Percentiles rank a stretch among this genome's conserved stretches.
Evolutionary conservation across 1,140 invertebrate species (phyloP).

Genomic region (Wiebesia pumilae): DNA sequence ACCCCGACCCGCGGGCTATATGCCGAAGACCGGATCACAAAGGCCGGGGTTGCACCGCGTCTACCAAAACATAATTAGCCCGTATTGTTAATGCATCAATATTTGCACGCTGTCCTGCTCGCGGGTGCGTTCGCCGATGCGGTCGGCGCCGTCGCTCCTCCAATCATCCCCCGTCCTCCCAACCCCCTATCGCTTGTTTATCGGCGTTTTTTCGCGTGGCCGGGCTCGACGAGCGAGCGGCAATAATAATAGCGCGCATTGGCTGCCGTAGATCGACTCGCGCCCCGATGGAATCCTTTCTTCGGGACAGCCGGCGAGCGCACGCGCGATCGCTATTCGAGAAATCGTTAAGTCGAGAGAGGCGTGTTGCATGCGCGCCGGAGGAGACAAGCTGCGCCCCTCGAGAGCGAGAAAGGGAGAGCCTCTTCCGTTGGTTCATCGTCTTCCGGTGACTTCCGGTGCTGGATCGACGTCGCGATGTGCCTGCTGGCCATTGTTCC

Average conservation of each 20-base stretch:
- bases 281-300: background rate
- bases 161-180: background rate
- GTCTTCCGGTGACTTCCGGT: slow-evolving; percentile 75
- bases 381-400: slow-evolving; percentile 48
- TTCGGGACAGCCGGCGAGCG: slow-evolving; percentile 57
- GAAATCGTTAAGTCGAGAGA: slow-evolving; percentile 62
- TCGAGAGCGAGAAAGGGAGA: slow-evolving; percentile 24
- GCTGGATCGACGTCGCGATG: slow-evolving; percentile 59
- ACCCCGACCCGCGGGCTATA: slow-evolving; percentile 67
- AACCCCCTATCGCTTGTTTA: background rate
- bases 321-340: slow-evolving; percentile 55
- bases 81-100: slow-evolving; percentile 76
- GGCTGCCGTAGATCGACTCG: background rate
- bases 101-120: slow-evolving; percentile 72
- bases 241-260: background rate
- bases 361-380: slow-evolving; percentile 39
- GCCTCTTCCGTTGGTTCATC: slow-evolving; percentile 72
- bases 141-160: background rate
- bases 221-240: background rate
- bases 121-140: background rate
- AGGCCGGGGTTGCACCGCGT: slow-evolving; percentile 63
- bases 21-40: slow-evolving; percentile 73
- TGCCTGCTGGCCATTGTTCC: slow-evolving; percentile 55
- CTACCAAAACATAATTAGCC: slow-evolving; percentile 75
- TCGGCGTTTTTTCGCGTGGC: background rate